Evolutionary conservation across 2,888 invertebrate species (phyloP), one percentile per base, ranked within the genome.

Genomic region (Tachina fera): DNA sequence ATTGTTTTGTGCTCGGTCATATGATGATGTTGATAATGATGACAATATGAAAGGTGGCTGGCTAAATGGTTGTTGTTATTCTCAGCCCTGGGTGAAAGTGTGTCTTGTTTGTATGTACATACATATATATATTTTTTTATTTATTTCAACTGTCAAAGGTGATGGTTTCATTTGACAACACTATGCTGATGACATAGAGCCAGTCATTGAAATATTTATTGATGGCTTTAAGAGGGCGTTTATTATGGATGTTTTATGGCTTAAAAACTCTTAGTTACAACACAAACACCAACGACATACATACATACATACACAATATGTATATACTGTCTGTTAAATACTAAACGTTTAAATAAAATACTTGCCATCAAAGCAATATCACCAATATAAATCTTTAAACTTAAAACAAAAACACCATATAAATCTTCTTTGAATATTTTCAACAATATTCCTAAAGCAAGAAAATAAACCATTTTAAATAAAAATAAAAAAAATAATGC

Each of bases 351-450:
- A 39, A 67, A 60, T 3, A 60, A 60, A 22, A 74, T 53, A 75
- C 22, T 53, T 11, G 71, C 22, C 60, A 41, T 41, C 19, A 65
- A 22, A 56, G 16, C 68, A 61, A 60, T 60, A 80, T 47, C 56
- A 53, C 13, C 6, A 49, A 45, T 51, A 68, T 51, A 68, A 58
- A 81, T 67, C 22, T 53, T 41, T 4, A 19, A 22, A 56, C n/a
- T 9, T 41, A 45, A 58, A 22, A 51, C n/a, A 5, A 47, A 45
- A 58, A 22, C 45, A 53, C 65, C 16, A 16, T 13, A 47, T 61
- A 58, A 76, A 71, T 83, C 83, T 86, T 86, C 83, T 86, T 80
- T 83, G 86, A 86, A 83, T 86, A 86, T 80, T 76, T 67, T 75
- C 11, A 75, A 9, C 53, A 76, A 83, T 86, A 86, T 86, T 86